phyloP scores from a whole-genome alignment of 2,113 vertebrate species.

The Scatophagus argus region DNA sequence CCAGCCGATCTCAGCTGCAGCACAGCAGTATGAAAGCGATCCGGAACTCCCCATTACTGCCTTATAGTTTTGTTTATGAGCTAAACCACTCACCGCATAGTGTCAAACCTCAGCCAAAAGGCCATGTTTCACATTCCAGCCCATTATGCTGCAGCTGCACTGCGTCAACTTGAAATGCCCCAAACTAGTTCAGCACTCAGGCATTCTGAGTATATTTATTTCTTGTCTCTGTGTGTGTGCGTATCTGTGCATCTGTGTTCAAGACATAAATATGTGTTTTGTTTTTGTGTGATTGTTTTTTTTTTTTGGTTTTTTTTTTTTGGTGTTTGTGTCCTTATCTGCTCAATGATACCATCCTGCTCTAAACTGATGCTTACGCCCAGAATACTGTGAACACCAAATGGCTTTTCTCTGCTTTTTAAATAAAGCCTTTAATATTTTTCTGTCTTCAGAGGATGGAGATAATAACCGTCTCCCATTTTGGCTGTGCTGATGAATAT shows the following conservation, averaged over 20 bases:
- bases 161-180: conserved; percentile 44
- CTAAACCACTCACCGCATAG: conserved; percentile 48
- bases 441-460: conserved; percentile 26
- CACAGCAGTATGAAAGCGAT: conserved; percentile 34
- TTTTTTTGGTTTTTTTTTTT: conserved; percentile 18
- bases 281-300: conserved; percentile 23
- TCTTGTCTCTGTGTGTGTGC: conserved; percentile 4
- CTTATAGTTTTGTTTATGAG: conserved; percentile 65
- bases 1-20: conserved; percentile 29
- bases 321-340: conserved; percentile 44
- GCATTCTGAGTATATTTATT: conserved; percentile 29
- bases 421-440: conserved; percentile 46
- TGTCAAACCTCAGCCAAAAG: conserved; percentile 70
- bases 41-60: conserved; percentile 58
- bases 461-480: conserved; percentile 27
- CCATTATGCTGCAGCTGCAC: conserved; percentile 66
- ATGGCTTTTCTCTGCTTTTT: conserved; percentile 29
- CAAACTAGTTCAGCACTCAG: not conserved
- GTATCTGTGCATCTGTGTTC: conserved; percentile 32
- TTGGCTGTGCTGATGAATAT: conserved; percentile 43
- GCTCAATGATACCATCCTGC: conserved; percentile 13
- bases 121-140: conserved; percentile 71
- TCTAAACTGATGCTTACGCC: not conserved
- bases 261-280: conserved; percentile 16
- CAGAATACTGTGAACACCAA: conserved; percentile 26